phyloP scores from a whole-genome alignment of 2,113 vertebrate species.

The Albula goreensis region DNA sequence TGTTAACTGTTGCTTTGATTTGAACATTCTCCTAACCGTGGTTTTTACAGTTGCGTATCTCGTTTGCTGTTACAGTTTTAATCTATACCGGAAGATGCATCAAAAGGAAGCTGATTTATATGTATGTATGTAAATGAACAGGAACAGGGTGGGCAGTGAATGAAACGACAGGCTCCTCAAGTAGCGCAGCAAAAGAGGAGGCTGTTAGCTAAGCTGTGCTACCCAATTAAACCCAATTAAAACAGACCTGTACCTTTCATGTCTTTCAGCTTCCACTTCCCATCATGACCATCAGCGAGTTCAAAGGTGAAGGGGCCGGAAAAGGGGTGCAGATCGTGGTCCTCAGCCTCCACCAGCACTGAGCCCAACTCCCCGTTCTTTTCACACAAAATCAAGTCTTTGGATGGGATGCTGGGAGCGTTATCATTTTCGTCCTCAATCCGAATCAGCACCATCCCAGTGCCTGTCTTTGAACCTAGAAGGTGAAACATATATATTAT shows the following conservation, averaged over 20 bases:
- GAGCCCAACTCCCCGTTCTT: slow-evolving; percentile 49
- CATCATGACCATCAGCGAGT: slow-evolving; percentile 43
- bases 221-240: neutral
- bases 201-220: neutral
- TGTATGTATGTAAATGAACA: no score
- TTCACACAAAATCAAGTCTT: slow-evolving; percentile 58
- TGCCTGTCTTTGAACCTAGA: slow-evolving; percentile 74
- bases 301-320: slow-evolving; percentile 69
- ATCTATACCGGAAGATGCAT: no score
- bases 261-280: slow-evolving; percentile 64
- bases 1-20: no score
- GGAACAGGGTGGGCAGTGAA: no score
- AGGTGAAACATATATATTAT: slow-evolving; percentile 14
- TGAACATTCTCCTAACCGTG: no score
- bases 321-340: slow-evolving; percentile 65
- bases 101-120: no score
- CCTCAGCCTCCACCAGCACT: slow-evolving; percentile 54
- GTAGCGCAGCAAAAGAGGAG: no score
- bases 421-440: slow-evolving; percentile 75
- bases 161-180: no score
- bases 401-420: slow-evolving; percentile 51
- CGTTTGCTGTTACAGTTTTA: no score
- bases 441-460: slow-evolving; percentile 73
- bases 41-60: no score
- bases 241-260: slow-evolving; percentile 58